A percentile compares a stretch with the other conserved stretches of the same genome.
phyloP scores from a whole-genome alignment of 2,888 invertebrate species.

The Zygaena filipendulae region DNA sequence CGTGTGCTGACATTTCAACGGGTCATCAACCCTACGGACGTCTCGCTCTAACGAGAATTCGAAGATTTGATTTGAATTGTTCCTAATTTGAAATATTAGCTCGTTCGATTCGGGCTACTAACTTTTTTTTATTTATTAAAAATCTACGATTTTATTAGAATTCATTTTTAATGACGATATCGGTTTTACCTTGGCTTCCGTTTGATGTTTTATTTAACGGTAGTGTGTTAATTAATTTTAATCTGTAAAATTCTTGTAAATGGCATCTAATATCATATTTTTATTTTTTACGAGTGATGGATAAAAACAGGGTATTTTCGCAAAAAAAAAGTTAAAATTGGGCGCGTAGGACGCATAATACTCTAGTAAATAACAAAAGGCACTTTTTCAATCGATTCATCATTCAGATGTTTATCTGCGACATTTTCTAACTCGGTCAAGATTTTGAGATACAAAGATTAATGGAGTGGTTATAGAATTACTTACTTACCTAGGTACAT shows the following conservation, averaged over 20 bases:
- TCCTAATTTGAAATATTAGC: conserved; percentile 63
- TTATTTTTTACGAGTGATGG: too few relatives aligned
- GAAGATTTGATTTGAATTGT: conserved; percentile 67
- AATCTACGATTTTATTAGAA: conserved; percentile 25
- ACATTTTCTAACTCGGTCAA: too few relatives aligned
- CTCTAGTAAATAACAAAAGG: too few relatives aligned
- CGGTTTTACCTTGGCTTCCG: conserved; percentile 35
- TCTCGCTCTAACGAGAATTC: conserved; percentile 67
- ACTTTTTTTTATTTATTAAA: conserved; percentile 32
- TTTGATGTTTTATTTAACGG: conserved; percentile 46
- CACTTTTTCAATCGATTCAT: too few relatives aligned
- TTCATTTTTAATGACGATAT: conserved; percentile 30
- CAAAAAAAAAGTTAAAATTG: too few relatives aligned
- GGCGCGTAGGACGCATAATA: too few relatives aligned
- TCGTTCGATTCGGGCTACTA: conserved; percentile 37
- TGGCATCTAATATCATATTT: too few relatives aligned
- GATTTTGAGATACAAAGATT: too few relatives aligned
- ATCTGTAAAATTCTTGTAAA: conserved; percentile 42
- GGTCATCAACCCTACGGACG: conserved; percentile 66
- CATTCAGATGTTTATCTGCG: too few relatives aligned
- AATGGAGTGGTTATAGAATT: too few relatives aligned
- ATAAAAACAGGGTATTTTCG: too few relatives aligned
- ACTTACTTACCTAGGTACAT: too few relatives aligned
- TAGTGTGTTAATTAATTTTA: conserved; percentile 18
- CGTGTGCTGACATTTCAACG: conserved; percentile 62